Conservation (phyloP, 2,888 invertebrate species). For the Lobophora halterata region DNA sequence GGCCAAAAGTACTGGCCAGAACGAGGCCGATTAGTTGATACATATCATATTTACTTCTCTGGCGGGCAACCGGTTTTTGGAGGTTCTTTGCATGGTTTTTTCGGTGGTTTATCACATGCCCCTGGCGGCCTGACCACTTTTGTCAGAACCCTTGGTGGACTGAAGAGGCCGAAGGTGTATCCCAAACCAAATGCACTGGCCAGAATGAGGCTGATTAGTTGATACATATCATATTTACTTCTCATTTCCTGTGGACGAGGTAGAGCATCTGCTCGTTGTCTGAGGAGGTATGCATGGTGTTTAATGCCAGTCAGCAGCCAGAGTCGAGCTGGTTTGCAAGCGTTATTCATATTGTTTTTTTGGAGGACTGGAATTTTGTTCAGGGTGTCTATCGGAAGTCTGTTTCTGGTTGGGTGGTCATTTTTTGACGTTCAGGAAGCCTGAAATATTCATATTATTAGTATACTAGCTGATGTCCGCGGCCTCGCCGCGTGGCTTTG, state of each 20-base stretch:
- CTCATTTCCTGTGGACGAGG: slow-evolving; percentile 26
- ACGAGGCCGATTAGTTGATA: slow-evolving; percentile 25
- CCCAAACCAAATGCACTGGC: too few relatives aligned
- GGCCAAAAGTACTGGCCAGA: slow-evolving; percentile 35
- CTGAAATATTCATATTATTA: slow-evolving; percentile 6
- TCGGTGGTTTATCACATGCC: slow-evolving; percentile 19
- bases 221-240: slow-evolving; percentile 30
- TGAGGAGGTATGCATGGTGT: slow-evolving; percentile 36
- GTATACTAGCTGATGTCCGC: too few relatives aligned
- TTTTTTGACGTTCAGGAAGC: background rate
- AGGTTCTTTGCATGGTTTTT: too few relatives aligned
- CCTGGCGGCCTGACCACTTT: slow-evolving; percentile 10
- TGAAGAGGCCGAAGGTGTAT: slow-evolving; percentile 40
- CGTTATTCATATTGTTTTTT: slow-evolving; percentile 27
- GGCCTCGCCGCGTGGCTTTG: too few relatives aligned
- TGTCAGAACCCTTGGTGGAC: slow-evolving; percentile 19
- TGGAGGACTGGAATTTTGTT: background rate
- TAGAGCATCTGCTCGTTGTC: slow-evolving; percentile 28
- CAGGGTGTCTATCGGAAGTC: background rate
- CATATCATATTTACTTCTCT: slow-evolving; percentile 24
- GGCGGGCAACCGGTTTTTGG: slow-evolving; percentile 25
- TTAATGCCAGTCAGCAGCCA: slow-evolving; percentile 51
- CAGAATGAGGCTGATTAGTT: slow-evolving; percentile 23
- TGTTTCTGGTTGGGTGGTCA: slow-evolving; percentile 1
- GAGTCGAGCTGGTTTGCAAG: slow-evolving; percentile 56